Evolutionary conservation across 2,888 invertebrate species (phyloP), one percentile per base, ranked within the genome.

Genomic region (Troilus luridus): DNA sequence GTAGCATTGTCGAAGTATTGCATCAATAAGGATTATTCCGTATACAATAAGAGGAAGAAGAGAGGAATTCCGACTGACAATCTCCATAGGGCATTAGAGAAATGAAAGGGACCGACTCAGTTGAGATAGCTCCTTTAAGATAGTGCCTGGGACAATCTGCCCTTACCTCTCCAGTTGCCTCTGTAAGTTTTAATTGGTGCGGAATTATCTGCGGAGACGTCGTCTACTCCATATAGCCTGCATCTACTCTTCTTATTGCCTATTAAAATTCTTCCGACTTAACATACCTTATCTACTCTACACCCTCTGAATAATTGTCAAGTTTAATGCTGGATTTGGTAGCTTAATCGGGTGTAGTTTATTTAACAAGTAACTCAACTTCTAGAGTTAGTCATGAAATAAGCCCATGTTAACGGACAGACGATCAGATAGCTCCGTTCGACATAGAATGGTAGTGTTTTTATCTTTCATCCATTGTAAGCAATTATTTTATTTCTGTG

Each of bases 141-240:
- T 59, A 88, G 88, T 24, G 60, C 14, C 88, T 11, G 67, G 67
- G 9, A 88, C 62, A 88, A 88, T 88, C 88, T 41, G 14, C 64
- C 24, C 62, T 88, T 41, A 62, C 64, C 88, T 62, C 88, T 88
- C 88, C 88, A n/a, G n/a, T 24, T 58, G 12, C 59, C 88, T 58
- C 59, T 60, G 59, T 41, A 88, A 88, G 88, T 88, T 88, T 88
- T 88, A 88, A 88, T 88, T 88, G 64, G 27, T 88, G 41, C 62
- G 88, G 88, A 88, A 88, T 88, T 88, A 88, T 88, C 88, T 88
- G 58, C 24, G 60, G 64, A 88, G 88, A 21, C 41, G 21, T 21
- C 81, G 67, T 24, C 24, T 3, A 14, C n/a, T 24, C 67, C 24
- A 12, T 24, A 67, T 24, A 67, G 24, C 24, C 0, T 5, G 24